Base-by-base conservation (phyloP, 1,140 invertebrate genomes). In the Triops cancriformis region DNA sequence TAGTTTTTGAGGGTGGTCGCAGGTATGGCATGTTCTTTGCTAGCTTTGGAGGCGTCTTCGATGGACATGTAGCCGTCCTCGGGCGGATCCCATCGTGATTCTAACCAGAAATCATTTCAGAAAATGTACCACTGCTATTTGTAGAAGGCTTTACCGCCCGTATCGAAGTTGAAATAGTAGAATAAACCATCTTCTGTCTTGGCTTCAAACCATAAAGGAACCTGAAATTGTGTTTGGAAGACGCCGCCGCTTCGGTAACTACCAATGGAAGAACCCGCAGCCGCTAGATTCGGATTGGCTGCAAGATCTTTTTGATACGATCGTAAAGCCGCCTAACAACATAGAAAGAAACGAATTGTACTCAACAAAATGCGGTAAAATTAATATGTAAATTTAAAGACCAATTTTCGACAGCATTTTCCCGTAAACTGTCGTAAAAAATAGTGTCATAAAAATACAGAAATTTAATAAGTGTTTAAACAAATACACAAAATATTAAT, bases 151-250 rank as follows among this genome's bases (percentile, higher is more conserved):
- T 73, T 84, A 91, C 92, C 92, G 86, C 91, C 90, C n/a, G 91
- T 93, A 80, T 90, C 87, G 26, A 88, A 89, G 83, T 94, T 90
- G 91, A 92, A 94, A 81, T 93, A 95, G 83, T 94, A 94, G 10
- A 88, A 88, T 78, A 90, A 87, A 18, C 91, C 92, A 81, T 93
- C 89, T 73, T 89, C 88, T 79, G 88, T 87, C 76, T 87, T 88
- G 0, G 89, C 89, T 82, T 94, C 91, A 80, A 89, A 89, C 93
- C 93, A 93, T 83, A 81, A 6, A 79, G 82, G 82, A 82, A 75
- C 79, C 83, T 86, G 83, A 79, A 81, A 81, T 80, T 83, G 80
- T 80, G 64, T 28, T 73, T 79, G 78, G 79, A 73, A 27, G 79
- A 42, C 42, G 79, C 75, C 45, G 23, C 73, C 26, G 73, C 79